Evolutionary conservation across 92 coral and sea anemone species (phyloP), one percentile per base, ranked within the genome.

Genomic region (Paramuricea clavata): DNA sequence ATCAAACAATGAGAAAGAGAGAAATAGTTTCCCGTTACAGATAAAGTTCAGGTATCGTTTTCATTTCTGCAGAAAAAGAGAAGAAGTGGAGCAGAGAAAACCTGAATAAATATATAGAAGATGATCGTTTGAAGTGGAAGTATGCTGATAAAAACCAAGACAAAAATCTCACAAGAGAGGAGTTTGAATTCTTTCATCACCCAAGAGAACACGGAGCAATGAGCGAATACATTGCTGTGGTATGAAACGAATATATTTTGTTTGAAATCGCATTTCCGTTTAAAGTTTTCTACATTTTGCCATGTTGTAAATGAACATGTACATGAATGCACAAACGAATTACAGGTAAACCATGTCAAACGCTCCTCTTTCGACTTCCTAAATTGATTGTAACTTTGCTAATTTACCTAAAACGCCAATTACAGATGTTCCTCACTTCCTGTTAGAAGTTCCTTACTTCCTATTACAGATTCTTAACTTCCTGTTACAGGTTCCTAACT

Each of bases 121-220:
- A 86, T 35, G 98, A 95, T 74, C 94, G 93, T 74, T 81, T 93
- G 68, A 95, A 95, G 71, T 94, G 98, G 98, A 85, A 90, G 70
- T 91, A 90, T 94, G 97, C 98, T 67, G 98, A 95, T 85, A 95
- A 94, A 74, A 93, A 95, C 83, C 82, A 91, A 62, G 97, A 95
- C 67, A 88, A 93, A 50, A 85, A 83, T 81, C 87, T 95, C 44
- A 94, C 86, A 59, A 77, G 98, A n/a, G 88, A 92, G 80, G 98
- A 95, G 32, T 94, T 88, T 61, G 98, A 95, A 49, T 95, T 88
- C 69, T 95, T 91, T 31, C 93, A 94, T 32, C 98, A 95, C 22
- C 98, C 98, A 2, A 92, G 92, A 71, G 98, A 95, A 83, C 98
- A 95, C 62, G 95, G 93, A 31, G 90, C 91, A 30, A 95, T 95